Conservation (phyloP, 1,140 invertebrate genomes). For the Drosophila tristis region DNA sequence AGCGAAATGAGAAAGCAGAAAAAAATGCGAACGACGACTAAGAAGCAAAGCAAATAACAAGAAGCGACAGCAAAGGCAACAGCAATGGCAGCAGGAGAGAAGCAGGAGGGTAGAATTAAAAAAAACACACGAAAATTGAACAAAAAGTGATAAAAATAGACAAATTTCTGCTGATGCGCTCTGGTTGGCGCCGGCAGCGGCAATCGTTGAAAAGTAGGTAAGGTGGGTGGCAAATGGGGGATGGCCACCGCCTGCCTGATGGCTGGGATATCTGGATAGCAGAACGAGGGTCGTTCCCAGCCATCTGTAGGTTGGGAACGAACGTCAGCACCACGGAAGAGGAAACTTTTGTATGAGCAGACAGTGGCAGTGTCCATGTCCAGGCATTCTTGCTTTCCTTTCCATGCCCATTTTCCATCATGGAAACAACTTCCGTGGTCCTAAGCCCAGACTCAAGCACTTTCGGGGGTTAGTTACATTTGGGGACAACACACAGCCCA, state of each 20-base stretch:
- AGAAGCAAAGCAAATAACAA: constrained; percentile 17
- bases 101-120: background rate
- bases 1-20: constrained; percentile 36
- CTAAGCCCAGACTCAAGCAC: constrained; percentile 9
- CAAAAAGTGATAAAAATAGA: constrained; percentile 67
- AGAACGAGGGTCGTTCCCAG: too few relatives aligned
- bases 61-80: background rate
- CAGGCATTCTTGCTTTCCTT: constrained; percentile 32
- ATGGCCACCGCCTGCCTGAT: constrained; percentile 4
- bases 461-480: constrained; percentile 73
- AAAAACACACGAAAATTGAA: constrained; percentile 14
- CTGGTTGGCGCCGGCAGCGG: background rate
- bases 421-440: constrained; percentile 16
- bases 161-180: constrained; percentile 20
- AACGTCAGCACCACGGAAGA: background rate
- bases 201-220: constrained; percentile 23
- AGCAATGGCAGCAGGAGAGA: background rate
- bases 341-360: constrained; percentile 9
- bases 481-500: constrained; percentile 55
- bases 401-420: constrained; percentile 7
- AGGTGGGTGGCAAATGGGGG: constrained; percentile 40
- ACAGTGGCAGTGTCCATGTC: constrained; percentile 33
- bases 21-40: constrained; percentile 3
- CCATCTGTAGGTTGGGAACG: too few relatives aligned
- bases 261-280: too few relatives aligned